Conservation (phyloP, 2,888 invertebrate species). For the Anoplius nigerrimus region DNA sequence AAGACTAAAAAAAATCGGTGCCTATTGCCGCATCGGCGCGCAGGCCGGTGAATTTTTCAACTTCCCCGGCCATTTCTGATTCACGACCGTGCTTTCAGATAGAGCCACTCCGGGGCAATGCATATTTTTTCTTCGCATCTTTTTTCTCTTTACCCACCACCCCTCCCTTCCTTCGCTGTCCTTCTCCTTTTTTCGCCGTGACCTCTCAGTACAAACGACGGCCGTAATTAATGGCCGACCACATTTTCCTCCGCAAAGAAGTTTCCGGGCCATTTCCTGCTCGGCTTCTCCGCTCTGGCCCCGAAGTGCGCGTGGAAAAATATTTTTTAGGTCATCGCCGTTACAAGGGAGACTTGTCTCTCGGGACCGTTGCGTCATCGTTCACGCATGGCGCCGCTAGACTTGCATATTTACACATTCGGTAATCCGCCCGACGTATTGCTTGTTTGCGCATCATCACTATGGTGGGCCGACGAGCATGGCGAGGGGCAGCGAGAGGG, state of each 20-base stretch:
- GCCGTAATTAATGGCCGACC: too few species aligned
- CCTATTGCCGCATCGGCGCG: too few species aligned
- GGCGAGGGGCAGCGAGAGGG: too few species aligned
- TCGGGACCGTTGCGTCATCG: slow-evolving; percentile 44
- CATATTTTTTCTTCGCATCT: too few species aligned
- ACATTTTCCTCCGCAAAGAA: slow-evolving; percentile 1
- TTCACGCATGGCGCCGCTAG: slow-evolving; percentile 37
- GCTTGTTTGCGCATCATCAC: slow-evolving; percentile 19
- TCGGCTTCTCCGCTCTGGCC: background rate
- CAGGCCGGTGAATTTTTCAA: too few species aligned
- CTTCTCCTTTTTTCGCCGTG: background rate
- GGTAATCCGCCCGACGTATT: slow-evolving; percentile 12
- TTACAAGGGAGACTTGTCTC: slow-evolving; percentile 44
- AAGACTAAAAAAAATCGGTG: too few species aligned
- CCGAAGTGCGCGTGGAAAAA: slow-evolving; percentile 6
- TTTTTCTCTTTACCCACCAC: background rate
- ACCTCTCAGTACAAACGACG: background rate
- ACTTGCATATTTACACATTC: slow-evolving; percentile 49
- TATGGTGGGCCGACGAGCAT: background rate
- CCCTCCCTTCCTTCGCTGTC: background rate
- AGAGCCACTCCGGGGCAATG: too few species aligned
- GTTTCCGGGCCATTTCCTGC: slow-evolving; percentile 18
- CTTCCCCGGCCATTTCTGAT: too few species aligned
- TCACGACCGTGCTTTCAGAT: too few species aligned
- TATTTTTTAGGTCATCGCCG: slow-evolving; percentile 50